Base-by-base conservation (phyloP, 2,113 vertebrate species). In the Dolichotis patagonum region DNA sequence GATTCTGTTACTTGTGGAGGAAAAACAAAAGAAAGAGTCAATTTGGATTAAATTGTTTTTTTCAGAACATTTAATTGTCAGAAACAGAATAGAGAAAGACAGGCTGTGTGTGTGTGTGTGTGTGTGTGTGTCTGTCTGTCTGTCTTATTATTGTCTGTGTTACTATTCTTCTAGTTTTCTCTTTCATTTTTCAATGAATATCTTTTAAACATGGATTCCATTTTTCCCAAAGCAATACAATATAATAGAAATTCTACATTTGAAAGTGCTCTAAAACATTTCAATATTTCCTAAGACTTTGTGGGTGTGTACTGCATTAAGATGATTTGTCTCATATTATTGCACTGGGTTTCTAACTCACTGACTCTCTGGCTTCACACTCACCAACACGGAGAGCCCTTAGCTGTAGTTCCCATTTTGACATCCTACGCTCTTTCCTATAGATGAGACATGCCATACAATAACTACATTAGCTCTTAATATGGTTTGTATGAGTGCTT, bases 201-300 rank as follows among this genome's bases (percentile, higher is more conserved):
- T 71, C 38, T 93, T 93, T 91, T 60, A 97, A 92, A 22, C 13
- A 77, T 5, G 24, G 5, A 73, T 93, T 87, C 81, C 13, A 28
- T 52, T 71, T 49, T 7, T 38, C 1, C 30, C 83, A 54, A 60
- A 87, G n/a, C 85, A 85, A 95, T n/a, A 56, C 38, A 71, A 30
- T 83, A 85, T 63, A 88, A 90, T 24, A 92, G 22, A 90, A 71
- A 82, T 60, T 89, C 63, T 80, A 67, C 94, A 85, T 58, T 96
- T 88, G 56, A 91, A 96, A 94, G 77, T 89, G 9, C 28, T 85
- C 80, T 73, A 83, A 90, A 87, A 77, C 17, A 11, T 88, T 91
- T 86, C 41, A 22, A 7, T 77, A 46, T 43, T 96, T 88, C 46
- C 77, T 49, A 46, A 81, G 54, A 75, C 71, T 71, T 32, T 43